Percentiles rank a stretch among this genome's conserved stretches.
These are phyloP conservation scores for Delphinapterus leucas DNA, from an alignment of 2,113 vertebrate genomes.

Conservation along the genomic window DNA sequence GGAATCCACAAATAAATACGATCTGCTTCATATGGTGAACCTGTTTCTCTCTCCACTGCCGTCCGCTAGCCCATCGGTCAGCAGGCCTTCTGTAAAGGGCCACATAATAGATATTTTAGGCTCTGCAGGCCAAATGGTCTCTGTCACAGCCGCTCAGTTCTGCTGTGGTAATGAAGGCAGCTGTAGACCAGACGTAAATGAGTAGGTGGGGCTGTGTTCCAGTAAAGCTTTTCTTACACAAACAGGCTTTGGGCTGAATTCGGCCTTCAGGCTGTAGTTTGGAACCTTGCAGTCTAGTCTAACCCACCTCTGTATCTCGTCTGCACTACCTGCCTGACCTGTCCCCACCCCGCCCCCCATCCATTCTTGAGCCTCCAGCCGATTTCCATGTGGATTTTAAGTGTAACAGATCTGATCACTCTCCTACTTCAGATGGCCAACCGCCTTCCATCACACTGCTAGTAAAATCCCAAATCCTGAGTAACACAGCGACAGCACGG, in stretches of 20 bases:
- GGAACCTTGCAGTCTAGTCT: not conserved
- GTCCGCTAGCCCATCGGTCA: not conserved
- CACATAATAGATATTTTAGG: not conserved
- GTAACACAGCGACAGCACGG: accelerated
- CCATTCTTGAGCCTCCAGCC: not conserved
- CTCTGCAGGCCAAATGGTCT: not conserved
- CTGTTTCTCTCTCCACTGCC: not conserved
- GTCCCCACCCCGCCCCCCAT: not conserved
- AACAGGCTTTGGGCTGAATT: not conserved
- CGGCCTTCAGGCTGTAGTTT: not conserved
- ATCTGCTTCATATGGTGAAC: not conserved
- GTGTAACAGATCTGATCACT: not conserved
- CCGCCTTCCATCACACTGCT: not conserved
- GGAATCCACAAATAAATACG: not conserved
- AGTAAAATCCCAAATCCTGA: not conserved
- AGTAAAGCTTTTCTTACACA: not conserved
- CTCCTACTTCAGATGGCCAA: not conserved
- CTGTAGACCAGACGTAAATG: accelerated
- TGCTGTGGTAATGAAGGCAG: not conserved
- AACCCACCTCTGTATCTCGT: accelerated
- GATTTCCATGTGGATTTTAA: not conserved
- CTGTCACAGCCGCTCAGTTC: not conserved
- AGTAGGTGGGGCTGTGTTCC: not conserved
- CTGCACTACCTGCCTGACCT: not conserved
- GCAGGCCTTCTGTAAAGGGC: not conserved